Evolutionary conservation across 2,113 vertebrate genomes (phyloP).

Genomic region (Bubo scandiacus): DNA sequence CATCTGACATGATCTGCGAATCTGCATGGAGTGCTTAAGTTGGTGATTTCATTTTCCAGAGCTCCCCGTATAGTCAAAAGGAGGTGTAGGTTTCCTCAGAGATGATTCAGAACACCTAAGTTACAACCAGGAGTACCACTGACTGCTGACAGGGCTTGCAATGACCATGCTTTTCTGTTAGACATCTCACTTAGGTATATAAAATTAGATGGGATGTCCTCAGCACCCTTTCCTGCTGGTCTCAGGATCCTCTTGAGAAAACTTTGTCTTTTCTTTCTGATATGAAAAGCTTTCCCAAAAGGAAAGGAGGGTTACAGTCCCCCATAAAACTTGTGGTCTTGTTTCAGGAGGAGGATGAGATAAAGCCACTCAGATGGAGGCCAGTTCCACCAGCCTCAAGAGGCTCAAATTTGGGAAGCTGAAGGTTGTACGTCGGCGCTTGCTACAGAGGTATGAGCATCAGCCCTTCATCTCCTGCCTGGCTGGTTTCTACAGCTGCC

Average conservation of each 20-base stretch:
- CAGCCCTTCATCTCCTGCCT: slow-evolving; percentile 86
- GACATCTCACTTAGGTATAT: neutral
- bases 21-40: neutral
- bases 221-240: neutral
- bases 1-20: neutral
- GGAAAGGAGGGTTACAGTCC: neutral
- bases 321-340: neutral
- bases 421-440: slow-evolving; percentile 80
- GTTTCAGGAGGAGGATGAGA: slow-evolving; percentile 60
- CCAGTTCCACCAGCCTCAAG: slow-evolving; percentile 63
- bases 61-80: neutral
- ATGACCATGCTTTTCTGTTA: neutral
- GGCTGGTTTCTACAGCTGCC: slow-evolving; percentile 87
- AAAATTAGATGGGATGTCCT: neutral
- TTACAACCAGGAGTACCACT: neutral
- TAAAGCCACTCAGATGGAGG: slow-evolving; percentile 68
- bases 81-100: neutral
- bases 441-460: slow-evolving; percentile 84
- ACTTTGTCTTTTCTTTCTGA: neutral
- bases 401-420: slow-evolving; percentile 81
- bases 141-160: neutral
- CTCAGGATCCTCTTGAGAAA: neutral
- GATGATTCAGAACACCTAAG: neutral
- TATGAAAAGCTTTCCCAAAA: neutral
- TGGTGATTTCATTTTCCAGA: neutral